These are phyloP conservation scores for Hemicordylus capensis DNA, from an alignment of 2,113 vertebrate species.

Conservation along the genomic window DNA sequence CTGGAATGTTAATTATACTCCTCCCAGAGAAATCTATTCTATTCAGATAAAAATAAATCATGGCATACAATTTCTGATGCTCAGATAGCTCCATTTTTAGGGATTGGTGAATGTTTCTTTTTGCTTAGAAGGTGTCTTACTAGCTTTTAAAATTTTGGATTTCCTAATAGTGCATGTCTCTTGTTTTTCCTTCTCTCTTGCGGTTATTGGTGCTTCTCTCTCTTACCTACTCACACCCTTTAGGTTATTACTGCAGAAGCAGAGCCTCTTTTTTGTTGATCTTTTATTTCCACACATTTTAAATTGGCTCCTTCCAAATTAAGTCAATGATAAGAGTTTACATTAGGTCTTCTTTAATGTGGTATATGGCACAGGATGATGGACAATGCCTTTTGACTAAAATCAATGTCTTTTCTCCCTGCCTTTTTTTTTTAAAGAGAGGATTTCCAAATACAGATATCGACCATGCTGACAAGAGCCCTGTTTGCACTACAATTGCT, in stretches of 20 bases:
- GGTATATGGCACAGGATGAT: conserved; percentile 71
- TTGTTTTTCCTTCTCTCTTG: background rate
- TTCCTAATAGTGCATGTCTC: background rate
- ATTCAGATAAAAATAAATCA: no score
- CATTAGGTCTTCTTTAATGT: background rate
- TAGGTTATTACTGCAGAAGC: background rate
- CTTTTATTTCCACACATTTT: background rate
- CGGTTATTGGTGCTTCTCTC: conserved; percentile 3
- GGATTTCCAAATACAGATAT: conserved; percentile 18
- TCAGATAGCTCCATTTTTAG: background rate
- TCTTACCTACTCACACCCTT: background rate
- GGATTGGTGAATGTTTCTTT: background rate
- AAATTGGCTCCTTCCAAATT: background rate
- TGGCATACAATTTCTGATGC: background rate
- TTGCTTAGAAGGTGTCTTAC: background rate
- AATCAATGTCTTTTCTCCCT: conserved; percentile 25
- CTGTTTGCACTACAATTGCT: background rate
- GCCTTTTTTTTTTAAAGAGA: conserved; percentile 14
- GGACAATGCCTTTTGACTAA: conserved; percentile 56
- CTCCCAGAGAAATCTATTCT: no score
- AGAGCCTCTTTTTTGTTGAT: background rate
- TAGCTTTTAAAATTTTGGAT: background rate
- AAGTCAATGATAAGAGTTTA: background rate
- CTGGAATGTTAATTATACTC: background rate
- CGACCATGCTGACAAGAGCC: conserved; percentile 32